These are phyloP conservation scores for Gryllus bimaculatus DNA, from an alignment of 1,140 invertebrate genomes.

Conservation along the genomic window DNA sequence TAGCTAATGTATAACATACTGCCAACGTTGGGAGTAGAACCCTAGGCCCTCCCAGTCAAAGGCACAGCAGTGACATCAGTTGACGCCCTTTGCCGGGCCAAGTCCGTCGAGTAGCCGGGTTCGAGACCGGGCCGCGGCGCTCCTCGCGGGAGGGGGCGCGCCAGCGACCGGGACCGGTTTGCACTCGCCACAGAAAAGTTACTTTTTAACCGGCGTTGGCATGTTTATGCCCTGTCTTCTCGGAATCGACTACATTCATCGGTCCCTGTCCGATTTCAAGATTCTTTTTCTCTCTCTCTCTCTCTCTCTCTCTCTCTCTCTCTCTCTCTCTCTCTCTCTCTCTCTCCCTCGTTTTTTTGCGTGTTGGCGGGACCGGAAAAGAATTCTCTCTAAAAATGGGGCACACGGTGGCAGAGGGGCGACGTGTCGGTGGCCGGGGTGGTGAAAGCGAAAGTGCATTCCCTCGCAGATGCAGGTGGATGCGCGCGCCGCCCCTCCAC, in stretches of 20 bases:
- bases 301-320: no score
- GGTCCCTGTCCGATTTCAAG: background rate
- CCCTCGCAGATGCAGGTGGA: background rate
- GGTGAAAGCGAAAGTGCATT: background rate
- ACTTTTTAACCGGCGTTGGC: background rate
- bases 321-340: no score
- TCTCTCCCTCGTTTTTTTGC: no score
- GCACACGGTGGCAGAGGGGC: background rate
- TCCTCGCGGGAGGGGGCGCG: no score
- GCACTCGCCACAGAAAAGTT: background rate
- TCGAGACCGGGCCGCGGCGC: background rate
- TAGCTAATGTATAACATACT: no score
- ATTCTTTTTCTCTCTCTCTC: background rate
- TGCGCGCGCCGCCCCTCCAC: no score
- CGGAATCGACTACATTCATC: background rate
- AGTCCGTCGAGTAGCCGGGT: background rate
- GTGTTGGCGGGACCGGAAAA: background rate
- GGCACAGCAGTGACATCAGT: no score
- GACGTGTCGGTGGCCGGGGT: background rate
- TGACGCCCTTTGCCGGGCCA: no score
- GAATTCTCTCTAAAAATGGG: background rate
- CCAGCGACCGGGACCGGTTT: no score
- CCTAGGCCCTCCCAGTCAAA: no score
- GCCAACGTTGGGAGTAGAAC: no score
- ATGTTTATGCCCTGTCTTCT: background rate